Conservation (phyloP, 2,888 invertebrate species). For the Drosophila percnosoma region DNA sequence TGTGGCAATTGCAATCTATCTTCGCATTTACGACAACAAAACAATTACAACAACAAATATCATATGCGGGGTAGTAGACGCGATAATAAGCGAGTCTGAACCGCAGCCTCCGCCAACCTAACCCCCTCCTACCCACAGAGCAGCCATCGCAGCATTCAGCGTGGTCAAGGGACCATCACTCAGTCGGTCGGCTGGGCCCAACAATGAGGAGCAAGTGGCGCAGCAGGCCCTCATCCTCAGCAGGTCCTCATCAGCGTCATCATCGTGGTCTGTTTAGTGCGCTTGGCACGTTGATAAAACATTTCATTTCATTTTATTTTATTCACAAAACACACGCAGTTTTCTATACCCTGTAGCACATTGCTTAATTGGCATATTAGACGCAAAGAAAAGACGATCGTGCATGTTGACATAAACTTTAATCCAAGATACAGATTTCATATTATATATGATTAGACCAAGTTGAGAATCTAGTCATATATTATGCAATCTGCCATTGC, state of each 20-base stretch:
- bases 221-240: neutral
- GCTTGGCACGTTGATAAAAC: constrained; percentile 80
- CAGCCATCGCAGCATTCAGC: constrained; percentile 17
- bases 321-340: constrained; percentile 72
- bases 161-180: constrained; percentile 69
- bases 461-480: neutral
- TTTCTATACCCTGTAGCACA: constrained; percentile 30
- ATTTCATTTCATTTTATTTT: constrained; percentile 75
- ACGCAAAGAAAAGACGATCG: neutral
- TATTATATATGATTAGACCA: too few relatives aligned
- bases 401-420: neutral
- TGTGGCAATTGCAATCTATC: constrained; percentile 79
- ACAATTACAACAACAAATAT: constrained; percentile 80
- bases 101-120: constrained; percentile 8
- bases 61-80: constrained; percentile 45
- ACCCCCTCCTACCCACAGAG: neutral
- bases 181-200: constrained; percentile 35
- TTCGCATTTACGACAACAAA: constrained; percentile 79
- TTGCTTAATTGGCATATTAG: neutral
- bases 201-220: neutral
- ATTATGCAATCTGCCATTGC: too few relatives aligned
- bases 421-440: neutral
- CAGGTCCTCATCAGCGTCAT: neutral
- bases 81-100: constrained; percentile 59
- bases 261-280: constrained; percentile 63